A percentile compares a stretch with the other conserved stretches of the same genome.
Evolutionary conservation across 2,797 vertebrate genomes (phyloP).

Genomic region (Lycodopsis pacificus): DNA sequence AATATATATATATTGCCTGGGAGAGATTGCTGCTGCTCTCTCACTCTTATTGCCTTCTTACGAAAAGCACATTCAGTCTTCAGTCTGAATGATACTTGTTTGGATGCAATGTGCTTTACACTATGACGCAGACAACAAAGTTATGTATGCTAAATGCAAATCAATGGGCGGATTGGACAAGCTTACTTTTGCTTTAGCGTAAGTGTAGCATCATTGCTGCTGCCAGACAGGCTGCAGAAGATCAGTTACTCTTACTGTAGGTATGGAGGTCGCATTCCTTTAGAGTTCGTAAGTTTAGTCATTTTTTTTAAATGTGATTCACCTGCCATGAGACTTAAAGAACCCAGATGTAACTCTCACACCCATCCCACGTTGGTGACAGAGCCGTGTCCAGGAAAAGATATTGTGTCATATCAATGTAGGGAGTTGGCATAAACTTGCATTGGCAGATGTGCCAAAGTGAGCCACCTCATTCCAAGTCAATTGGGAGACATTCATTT

Average conservation of each 20-base stretch:
- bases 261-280: not conserved
- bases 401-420: not conserved
- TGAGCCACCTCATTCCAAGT: not conserved
- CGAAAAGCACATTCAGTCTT: constrained; percentile 39
- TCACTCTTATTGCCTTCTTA: constrained; percentile 20
- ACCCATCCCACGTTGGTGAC: not conserved
- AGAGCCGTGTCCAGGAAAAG: not conserved
- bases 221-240: not conserved
- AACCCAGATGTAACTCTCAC: not conserved
- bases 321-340: not conserved
- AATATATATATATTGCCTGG: constrained; percentile 43
- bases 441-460: not conserved
- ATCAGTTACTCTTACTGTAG: not conserved
- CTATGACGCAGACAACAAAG: not conserved
- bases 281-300: not conserved
- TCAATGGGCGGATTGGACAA: constrained; percentile 6
- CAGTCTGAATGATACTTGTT: constrained; percentile 33
- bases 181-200: not conserved
- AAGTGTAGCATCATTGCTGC: not conserved
- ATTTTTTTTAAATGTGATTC: too few relatives aligned
- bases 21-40: constrained; percentile 15
- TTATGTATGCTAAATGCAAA: constrained; percentile 21
- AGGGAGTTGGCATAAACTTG: not conserved
- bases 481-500: not conserved
- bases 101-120: constrained; percentile 7